Evolutionary conservation across 2,797 vertebrate genomes (phyloP).

Genomic region (Semaprochilodus insignis): DNA sequence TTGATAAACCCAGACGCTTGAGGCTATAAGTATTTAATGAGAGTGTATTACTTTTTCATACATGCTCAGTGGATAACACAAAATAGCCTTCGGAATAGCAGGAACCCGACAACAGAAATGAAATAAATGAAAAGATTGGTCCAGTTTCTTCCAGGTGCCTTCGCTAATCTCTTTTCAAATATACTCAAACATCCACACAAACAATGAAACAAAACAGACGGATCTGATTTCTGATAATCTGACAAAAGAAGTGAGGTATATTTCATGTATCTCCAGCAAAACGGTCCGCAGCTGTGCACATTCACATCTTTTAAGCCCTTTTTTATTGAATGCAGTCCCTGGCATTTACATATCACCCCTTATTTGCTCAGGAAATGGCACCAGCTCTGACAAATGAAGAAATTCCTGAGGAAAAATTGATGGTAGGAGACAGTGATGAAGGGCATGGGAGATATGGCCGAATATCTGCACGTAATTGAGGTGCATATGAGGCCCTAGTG

Average conservation of each 20-base stretch:
- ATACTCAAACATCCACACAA: too few relatives aligned
- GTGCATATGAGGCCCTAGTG: slow-evolving; percentile 29
- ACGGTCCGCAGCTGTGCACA: not conserved
- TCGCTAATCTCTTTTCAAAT: too few relatives aligned
- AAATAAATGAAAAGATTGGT: too few relatives aligned
- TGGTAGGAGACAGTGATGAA: slow-evolving; percentile 41
- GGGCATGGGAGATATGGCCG: slow-evolving; percentile 18
- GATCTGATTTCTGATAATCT: not conserved
- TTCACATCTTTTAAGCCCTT: not conserved
- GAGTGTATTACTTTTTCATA: too few relatives aligned
- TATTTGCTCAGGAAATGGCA: slow-evolving; percentile 24
- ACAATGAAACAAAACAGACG: not conserved
- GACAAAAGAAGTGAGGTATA: not conserved
- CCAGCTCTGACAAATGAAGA: slow-evolving; percentile 27
- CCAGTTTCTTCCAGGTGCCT: too few relatives aligned
- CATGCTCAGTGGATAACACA: too few relatives aligned
- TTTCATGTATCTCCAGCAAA: not conserved
- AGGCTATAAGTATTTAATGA: too few relatives aligned
- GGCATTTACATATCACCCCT: slow-evolving; percentile 30
- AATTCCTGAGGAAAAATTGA: slow-evolving; percentile 11
- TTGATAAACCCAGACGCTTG: too few relatives aligned
- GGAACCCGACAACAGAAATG: too few relatives aligned
- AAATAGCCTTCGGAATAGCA: too few relatives aligned
- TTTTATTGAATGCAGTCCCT: slow-evolving; percentile 22
- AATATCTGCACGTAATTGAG: slow-evolving; percentile 51